Percentiles rank a stretch among this genome's conserved stretches.
phyloP scores from a whole-genome alignment of 2,888 invertebrate species.

The Pristionchus japonicus region DNA sequence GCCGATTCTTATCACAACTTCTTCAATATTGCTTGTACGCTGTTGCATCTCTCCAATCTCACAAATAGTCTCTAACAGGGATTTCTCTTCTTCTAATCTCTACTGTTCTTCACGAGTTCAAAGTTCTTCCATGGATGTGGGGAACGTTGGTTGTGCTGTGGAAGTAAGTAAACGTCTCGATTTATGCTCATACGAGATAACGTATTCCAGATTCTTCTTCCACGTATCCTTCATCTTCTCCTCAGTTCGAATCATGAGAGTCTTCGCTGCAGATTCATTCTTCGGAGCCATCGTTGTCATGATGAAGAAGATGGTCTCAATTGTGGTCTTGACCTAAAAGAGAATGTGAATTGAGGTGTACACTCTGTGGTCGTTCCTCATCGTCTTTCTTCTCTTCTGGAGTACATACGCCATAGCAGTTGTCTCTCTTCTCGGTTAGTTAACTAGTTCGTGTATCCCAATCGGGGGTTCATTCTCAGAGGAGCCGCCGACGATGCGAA shows the following conservation, averaged over 20 bases:
- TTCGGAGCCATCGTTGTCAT: slow-evolving; percentile 59
- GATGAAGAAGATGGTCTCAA: slow-evolving; percentile 48
- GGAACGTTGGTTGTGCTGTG: neutral
- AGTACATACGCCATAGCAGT: slow-evolving; percentile 58
- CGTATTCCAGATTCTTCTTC: slow-evolving; percentile 28
- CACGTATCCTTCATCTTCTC: slow-evolving; percentile 60
- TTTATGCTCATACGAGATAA: no score
- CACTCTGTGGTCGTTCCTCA: slow-evolving; percentile 58
- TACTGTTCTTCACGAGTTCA: slow-evolving; percentile 26
- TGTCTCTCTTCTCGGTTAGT: slow-evolving; percentile 56
- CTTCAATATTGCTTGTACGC: slow-evolving; percentile 38
- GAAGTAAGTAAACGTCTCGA: neutral
- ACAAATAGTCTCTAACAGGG: neutral
- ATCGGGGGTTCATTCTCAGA: neutral
- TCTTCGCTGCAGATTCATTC: slow-evolving; percentile 60
- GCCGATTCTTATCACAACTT: slow-evolving; percentile 54
- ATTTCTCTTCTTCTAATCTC: neutral
- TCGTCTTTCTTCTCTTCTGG: slow-evolving; percentile 62
- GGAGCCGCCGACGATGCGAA: slow-evolving; percentile 44
- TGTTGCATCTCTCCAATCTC: no score
- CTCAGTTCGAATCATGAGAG: slow-evolving; percentile 58
- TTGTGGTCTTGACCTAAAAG: no score
- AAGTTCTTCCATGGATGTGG: neutral
- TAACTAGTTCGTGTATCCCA: neutral
- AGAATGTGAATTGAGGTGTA: slow-evolving; percentile 56